Conservation (phyloP, 2,888 invertebrate genomes). For the Congeria kusceri region DNA sequence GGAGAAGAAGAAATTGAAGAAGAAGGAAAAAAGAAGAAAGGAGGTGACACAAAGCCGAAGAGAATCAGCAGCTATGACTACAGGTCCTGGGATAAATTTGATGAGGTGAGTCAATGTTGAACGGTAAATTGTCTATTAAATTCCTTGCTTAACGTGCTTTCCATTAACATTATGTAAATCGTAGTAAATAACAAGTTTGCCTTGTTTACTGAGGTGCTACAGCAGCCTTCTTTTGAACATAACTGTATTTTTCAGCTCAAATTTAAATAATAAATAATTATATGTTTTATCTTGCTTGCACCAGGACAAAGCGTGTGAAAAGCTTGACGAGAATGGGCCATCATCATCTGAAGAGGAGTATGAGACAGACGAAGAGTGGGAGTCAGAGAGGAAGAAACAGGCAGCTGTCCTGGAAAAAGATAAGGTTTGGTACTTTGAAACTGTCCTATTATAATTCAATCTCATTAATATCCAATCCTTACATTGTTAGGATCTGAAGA, state of each 20-base stretch:
- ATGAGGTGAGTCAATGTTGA: conserved; percentile 88
- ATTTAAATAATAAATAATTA: too few relatives aligned
- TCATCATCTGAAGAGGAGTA: conserved; percentile 77
- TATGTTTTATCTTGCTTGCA: not conserved
- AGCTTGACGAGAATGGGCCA: conserved; percentile 72
- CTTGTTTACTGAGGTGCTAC: too few relatives aligned
- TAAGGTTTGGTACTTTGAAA: conserved; percentile 88
- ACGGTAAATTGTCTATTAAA: too few relatives aligned
- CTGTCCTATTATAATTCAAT: too few relatives aligned
- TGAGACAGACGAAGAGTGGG: conserved; percentile 84
- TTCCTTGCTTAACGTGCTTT: too few relatives aligned
- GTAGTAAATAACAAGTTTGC: too few relatives aligned
- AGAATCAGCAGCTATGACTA: conserved; percentile 89
- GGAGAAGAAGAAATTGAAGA: conserved; percentile 79
- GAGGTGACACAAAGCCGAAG: conserved; percentile 86
- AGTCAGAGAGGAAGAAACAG: conserved; percentile 85
- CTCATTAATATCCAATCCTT: too few relatives aligned
- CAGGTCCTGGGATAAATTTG: conserved; percentile 92
- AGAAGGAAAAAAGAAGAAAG: conserved; percentile 83
- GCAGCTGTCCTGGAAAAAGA: conserved; percentile 91
- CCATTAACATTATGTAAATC: too few relatives aligned
- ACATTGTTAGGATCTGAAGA: too few relatives aligned
- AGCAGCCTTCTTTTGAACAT: too few relatives aligned
- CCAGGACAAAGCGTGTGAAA: conserved; percentile 82
- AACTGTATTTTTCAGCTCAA: too few relatives aligned